These are phyloP conservation scores for Drosophila greeni DNA, from an alignment of 2,888 invertebrate species.

Conservation along the genomic window DNA sequence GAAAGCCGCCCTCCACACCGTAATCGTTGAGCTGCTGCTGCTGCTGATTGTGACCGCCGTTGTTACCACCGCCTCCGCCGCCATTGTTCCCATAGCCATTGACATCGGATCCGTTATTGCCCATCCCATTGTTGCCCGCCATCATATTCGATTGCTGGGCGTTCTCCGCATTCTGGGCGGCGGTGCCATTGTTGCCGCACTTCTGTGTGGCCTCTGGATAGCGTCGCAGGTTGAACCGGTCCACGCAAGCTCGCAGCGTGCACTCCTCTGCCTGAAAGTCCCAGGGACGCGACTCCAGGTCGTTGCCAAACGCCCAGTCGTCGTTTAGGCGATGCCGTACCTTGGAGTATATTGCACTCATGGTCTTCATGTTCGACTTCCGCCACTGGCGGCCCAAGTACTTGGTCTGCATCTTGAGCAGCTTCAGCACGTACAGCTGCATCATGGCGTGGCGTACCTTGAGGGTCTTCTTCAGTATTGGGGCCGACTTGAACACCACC, in stretches of 20 bases:
- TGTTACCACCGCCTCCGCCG: conserved; percentile 42
- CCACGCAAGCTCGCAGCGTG: conserved; percentile 94
- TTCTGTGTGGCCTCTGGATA: conserved; percentile 83
- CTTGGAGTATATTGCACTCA: conserved; percentile 99
- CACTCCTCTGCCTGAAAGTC: conserved; percentile 99
- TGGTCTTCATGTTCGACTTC: conserved; percentile 99
- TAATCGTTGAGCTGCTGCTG: conserved; percentile 73
- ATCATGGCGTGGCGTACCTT: conserved; percentile 97
- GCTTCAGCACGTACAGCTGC: conserved; percentile 97
- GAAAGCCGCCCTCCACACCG: conserved; percentile 76
- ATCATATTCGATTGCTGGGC: conserved; percentile 73
- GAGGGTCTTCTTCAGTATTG: conserved; percentile 96
- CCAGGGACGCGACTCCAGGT: conserved; percentile 98
- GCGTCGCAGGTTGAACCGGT: conserved; percentile 95
- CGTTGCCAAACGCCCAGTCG: conserved; percentile 99
- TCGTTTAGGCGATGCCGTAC: conserved; percentile 97
- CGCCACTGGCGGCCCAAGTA: conserved; percentile 99
- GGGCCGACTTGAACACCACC: conserved; percentile 99
- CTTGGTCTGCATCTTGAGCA: conserved; percentile 99
- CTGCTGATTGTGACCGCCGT: conserved; percentile 47
- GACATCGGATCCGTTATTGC: conserved; percentile 60
- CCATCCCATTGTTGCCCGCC: conserved; percentile 58
- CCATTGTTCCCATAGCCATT: conserved; percentile 62
- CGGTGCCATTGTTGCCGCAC: conserved; percentile 76
- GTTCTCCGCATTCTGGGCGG: conserved; percentile 70